A percentile compares a stretch with the other conserved stretches of the same genome.
Conservation (phyloP, 2,888 invertebrate genomes). For the Polydrusus cervinus region DNA sequence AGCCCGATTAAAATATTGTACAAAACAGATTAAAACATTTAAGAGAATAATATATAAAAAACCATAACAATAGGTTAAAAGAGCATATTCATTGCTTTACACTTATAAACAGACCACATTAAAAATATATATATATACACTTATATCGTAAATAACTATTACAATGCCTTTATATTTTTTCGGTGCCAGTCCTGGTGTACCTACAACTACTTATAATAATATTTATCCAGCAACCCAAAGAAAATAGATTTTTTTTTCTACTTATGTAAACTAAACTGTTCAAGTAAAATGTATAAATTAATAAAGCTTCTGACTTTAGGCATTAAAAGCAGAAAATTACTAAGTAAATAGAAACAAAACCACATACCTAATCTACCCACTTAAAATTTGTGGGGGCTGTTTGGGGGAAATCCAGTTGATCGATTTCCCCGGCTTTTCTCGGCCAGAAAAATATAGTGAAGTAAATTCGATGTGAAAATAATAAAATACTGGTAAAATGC, state of each 20-base stretch:
- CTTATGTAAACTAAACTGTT: background rate
- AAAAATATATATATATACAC: too few species aligned
- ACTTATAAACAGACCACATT: too few species aligned
- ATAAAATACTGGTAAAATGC: conserved; percentile 25
- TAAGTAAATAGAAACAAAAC: conserved; percentile 11
- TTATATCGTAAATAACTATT: too few species aligned
- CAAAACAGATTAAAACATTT: too few species aligned
- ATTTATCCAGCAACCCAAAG: background rate
- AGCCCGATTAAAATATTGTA: too few species aligned
- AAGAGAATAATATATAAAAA: too few species aligned
- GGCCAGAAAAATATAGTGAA: conserved; percentile 15
- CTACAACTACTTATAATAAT: too few species aligned
- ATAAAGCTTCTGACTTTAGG: background rate
- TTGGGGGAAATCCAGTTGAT: background rate
- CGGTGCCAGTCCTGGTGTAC: too few species aligned
- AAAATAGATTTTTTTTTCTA: too few species aligned
- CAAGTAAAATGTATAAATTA: background rate
- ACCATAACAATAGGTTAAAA: too few species aligned
- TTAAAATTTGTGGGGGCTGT: conserved; percentile 6
- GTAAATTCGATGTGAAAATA: conserved; percentile 29
- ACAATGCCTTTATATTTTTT: too few species aligned
- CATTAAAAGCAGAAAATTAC: conserved; percentile 1
- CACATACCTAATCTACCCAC: conserved; percentile 1
- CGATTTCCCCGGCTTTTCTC: conserved; percentile 10
- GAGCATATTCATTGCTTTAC: too few species aligned